A percentile compares a stretch with the other conserved stretches of the same genome.
phyloP scores from a whole-genome alignment of 2,888 invertebrate genomes.

The Neria commutata region DNA sequence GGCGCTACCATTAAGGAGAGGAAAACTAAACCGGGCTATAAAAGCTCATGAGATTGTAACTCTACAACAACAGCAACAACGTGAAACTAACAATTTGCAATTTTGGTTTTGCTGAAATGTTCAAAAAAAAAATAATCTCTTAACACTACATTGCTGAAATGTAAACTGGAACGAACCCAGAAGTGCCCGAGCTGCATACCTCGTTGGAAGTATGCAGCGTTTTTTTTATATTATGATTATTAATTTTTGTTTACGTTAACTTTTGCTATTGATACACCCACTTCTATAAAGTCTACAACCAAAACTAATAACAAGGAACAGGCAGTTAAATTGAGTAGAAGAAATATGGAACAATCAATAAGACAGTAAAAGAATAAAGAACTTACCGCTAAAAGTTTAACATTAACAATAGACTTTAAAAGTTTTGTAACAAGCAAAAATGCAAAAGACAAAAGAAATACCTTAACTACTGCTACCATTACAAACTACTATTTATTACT shows the following conservation, averaged over 20 bases:
- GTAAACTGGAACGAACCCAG: slow-evolving; percentile 5
- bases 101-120: no score
- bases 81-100: no score
- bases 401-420: slow-evolving; percentile 18
- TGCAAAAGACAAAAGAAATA: slow-evolving; percentile 8
- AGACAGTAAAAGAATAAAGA: neutral
- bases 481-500: neutral
- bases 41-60: no score
- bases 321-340: neutral
- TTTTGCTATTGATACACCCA: no score
- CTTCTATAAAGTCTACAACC: neutral
- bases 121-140: slow-evolving; percentile 4
- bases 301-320: neutral
- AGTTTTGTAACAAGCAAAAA: slow-evolving; percentile 17
- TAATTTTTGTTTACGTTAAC: neutral
- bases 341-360: neutral
- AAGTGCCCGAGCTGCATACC: slow-evolving; percentile 8
- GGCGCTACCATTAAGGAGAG: neutral
- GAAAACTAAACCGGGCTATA: neutral
- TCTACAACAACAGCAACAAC: no score
- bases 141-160: slow-evolving; percentile 1
- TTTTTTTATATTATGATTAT: neutral
- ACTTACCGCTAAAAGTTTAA: neutral
- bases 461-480: slow-evolving; percentile 2
- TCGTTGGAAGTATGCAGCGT: neutral